A percentile compares a stretch with the other conserved stretches of the same genome.
phyloP scores from a whole-genome alignment of 2,113 vertebrate species.

The Podocnemis expansa region DNA sequence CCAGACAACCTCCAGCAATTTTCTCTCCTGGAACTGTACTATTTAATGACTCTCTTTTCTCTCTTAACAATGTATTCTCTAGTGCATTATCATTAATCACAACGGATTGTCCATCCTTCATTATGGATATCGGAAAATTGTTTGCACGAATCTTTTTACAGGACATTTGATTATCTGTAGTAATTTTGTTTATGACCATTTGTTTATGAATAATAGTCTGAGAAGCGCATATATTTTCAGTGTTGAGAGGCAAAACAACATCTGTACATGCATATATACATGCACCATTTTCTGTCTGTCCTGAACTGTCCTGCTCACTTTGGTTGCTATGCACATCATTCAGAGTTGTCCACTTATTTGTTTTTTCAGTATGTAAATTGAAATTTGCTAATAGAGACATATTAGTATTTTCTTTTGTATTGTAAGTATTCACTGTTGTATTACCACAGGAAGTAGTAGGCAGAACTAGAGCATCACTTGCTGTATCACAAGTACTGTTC shows the following conservation, averaged over 20 bases:
- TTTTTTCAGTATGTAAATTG: constrained; percentile 1
- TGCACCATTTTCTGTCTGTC: constrained; percentile 8
- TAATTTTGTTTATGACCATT: background rate
- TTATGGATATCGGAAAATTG: constrained; percentile 42
- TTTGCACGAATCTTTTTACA: constrained; percentile 20
- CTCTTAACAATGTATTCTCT: constrained; percentile 55
- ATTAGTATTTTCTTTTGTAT: constrained; percentile 1
- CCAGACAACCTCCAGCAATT: constrained; percentile 68
- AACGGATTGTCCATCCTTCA: constrained; percentile 1
- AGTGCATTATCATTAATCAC: constrained; percentile 46
- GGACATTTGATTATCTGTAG: constrained; percentile 27
- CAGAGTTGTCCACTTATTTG: background rate
- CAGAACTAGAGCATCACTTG: background rate
- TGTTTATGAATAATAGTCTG: constrained; percentile 13
- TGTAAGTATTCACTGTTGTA: background rate
- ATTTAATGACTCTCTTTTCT: constrained; percentile 56
- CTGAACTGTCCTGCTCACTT: background rate
- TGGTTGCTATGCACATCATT: background rate
- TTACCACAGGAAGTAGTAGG: background rate
- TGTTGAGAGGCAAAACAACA: background rate
- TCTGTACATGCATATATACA: background rate
- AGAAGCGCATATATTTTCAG: constrained; percentile 22
- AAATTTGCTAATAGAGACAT: background rate
- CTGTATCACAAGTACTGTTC: background rate
- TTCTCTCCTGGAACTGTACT: constrained; percentile 61